Evolutionary conservation across 2,797 vertebrate species (phyloP), one percentile per base, ranked within the genome.

Genomic region (Anabas testudineus): DNA sequence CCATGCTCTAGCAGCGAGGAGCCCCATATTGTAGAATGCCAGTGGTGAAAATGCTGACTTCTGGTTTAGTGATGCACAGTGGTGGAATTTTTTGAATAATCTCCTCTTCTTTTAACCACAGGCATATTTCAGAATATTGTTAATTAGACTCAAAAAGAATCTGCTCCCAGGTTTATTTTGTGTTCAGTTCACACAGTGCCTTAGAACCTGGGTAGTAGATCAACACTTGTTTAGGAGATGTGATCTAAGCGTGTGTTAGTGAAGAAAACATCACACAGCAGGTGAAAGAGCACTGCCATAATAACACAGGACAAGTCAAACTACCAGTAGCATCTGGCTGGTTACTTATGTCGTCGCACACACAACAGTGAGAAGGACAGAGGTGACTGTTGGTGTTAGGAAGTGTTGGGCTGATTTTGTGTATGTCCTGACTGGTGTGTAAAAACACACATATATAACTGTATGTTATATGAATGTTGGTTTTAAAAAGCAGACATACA

Each of bases 81-180:
- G 48, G 67, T 51, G 48, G 34, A 68, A 57, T 80, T 67, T 71
- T 81, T 60, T 70, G 24, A 76, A 80, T 78, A 83, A 84, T 84
- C 72, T 71, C 7, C 39, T 75, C 65, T 67, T 66, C 58, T 63
- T 67, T 34, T 55, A 32, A 47, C 41, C 6, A 49, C 52, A 67
- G 32, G 52, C 57, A 70, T 51, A 70, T 26, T 64, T 70, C 8
- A 28, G 67, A 67, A 75, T 60, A 57, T 68, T 57, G 49, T 69
- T 63, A 77, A 69, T 76, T 58, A 48, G 43, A 18, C 30, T 65
- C 14, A 51, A 51, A n/a, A n/a, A 61, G 49, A 55, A 60, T 65
- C 43, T 56, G 53, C 48, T 28, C n/a, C 15, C 16, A 41, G 55
- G 14, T 26, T 47, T 45, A 45, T 66, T 28, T 68, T 54, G 46